Evolutionary conservation across 2,113 vertebrate genomes (phyloP), one percentile per base, ranked within the genome.

Genomic region (Copsychus sechellarum): DNA sequence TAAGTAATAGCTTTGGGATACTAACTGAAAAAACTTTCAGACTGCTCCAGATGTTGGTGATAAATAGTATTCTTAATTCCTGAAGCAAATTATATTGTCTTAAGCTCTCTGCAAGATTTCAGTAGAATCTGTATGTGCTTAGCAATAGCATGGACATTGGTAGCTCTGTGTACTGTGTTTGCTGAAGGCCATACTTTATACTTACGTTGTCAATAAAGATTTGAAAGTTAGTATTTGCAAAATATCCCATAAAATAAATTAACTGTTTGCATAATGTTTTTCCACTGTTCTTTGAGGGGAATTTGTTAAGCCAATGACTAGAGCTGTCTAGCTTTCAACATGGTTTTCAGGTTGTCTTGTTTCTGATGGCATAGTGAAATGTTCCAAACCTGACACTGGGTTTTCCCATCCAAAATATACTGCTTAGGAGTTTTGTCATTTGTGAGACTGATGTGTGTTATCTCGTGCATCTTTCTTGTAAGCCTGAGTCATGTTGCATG

Each of bases 1-100:
- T 99, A 95, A 98, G 99, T 97, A 53, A 58, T 13, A 54, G 26
- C 73, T 58, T 56, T 43, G 26, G 23, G 85, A 53, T 66, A 43
- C 23, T 45, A 73, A 54, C 66, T 65, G 53, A 66, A 62, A 86
- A 86, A 88, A 17, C 33, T 81, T 81, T 64, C 6, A 67, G 42
- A 57, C 17, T 13, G 4, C 10, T 58, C 77, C 60, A 69, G 36
- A 11, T 69, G 5, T 14, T 80, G 28, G 6, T 92, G 28, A 22
- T 36, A 81, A 66, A 51, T 51, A 47, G 9, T 26, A 11, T 60
- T 74, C 18, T 62, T 82, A 69, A 54, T 73, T 92, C 22, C 21
- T 67, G 34, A 79, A 64, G 48, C 23, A 76, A 36, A 51, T 79
- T 2, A 13, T n/a, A 6, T 17, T 84, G 23, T 40, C 38, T 57